Conservation (phyloP, 2,888 invertebrate species). For the Dinocampus coccinellae region DNA sequence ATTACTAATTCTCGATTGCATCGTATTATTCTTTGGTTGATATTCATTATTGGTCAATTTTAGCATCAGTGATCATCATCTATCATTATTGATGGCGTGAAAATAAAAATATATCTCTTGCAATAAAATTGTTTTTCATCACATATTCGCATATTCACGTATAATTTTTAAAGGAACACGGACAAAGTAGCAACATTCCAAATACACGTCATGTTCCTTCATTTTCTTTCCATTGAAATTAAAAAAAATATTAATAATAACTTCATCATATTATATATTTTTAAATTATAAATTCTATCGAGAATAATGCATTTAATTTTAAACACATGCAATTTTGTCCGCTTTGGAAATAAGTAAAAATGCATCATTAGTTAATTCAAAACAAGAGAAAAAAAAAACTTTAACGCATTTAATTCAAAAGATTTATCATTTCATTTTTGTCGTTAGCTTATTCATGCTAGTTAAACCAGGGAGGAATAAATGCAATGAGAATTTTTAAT, state of each 20-base stretch:
- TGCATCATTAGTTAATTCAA: slow-evolving; percentile 37
- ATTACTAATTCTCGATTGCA: slow-evolving; percentile 28
- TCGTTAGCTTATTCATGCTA: background rate
- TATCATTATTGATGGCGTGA: slow-evolving; percentile 13
- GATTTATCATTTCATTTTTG: background rate
- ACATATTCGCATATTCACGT: slow-evolving; percentile 30
- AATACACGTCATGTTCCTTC: slow-evolving; percentile 51
- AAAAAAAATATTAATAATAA: slow-evolving; percentile 33
- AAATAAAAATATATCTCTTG: background rate
- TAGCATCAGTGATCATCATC: slow-evolving; percentile 18
- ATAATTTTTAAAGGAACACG: slow-evolving; percentile 39
- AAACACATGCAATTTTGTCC: slow-evolving; percentile 25
- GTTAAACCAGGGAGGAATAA: background rate
- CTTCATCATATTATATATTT: background rate
- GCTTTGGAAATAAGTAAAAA: slow-evolving; percentile 29
- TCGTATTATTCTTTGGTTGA: background rate
- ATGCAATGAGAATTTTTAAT: slow-evolving; percentile 19
- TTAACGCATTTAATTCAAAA: slow-evolving; percentile 45
- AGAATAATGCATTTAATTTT: slow-evolving; percentile 42
- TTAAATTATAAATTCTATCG: slow-evolving; percentile 16
- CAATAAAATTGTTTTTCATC: background rate
- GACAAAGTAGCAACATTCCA: slow-evolving; percentile 61
- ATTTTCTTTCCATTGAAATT: slow-evolving; percentile 38
- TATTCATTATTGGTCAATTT: background rate
- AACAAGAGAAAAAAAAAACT: background rate